phyloP scores from a whole-genome alignment of 1,140 invertebrate genomes.

The Gryllus bimaculatus region DNA sequence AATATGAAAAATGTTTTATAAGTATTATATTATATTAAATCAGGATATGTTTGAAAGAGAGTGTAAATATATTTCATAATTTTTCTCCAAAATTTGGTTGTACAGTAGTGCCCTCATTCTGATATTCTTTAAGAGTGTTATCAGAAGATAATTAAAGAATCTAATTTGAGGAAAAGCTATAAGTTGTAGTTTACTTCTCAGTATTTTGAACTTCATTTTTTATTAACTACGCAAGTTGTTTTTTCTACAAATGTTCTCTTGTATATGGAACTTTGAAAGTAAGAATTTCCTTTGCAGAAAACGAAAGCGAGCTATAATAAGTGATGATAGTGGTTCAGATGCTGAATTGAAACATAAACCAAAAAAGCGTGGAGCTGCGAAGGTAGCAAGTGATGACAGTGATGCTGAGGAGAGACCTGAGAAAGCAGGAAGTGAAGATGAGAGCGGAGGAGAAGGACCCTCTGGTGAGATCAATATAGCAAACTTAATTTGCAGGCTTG shows the following conservation, averaged over 20 bases:
- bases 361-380: conserved; percentile 12
- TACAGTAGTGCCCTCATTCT: too few species aligned
- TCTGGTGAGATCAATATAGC: background rate
- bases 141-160: too few species aligned
- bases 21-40: background rate
- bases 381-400: conserved; percentile 17
- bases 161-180: too few species aligned
- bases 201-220: too few species aligned
- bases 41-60: too few species aligned
- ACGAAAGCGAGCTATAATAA: background rate
- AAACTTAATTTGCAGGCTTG: background rate
- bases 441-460: conserved; percentile 11
- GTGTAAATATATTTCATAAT: too few species aligned
- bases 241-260: too few species aligned
- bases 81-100: too few species aligned
- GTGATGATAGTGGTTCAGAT: conserved; percentile 19
- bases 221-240: too few species aligned
- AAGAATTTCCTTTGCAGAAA: background rate
- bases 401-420: conserved; percentile 9
- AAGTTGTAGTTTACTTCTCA: too few species aligned
- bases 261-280: too few species aligned
- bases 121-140: too few species aligned
- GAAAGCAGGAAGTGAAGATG: background rate
- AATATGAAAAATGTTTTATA: background rate
- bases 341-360: background rate